Conservation (phyloP, 2,888 invertebrate genomes). For the Mythimna lalbum region DNA sequence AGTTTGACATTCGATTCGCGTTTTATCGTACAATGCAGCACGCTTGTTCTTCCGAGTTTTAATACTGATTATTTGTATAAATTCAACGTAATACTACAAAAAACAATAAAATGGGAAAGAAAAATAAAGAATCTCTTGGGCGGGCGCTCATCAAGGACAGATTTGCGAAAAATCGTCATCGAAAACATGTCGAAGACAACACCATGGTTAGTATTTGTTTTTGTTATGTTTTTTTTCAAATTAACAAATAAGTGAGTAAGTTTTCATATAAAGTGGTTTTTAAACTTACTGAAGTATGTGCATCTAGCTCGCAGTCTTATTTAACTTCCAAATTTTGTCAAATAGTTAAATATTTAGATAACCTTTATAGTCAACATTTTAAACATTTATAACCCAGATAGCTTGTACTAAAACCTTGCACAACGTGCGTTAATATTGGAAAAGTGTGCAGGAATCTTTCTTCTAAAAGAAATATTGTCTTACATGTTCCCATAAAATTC, state of each 20-base stretch:
- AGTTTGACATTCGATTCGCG: slow-evolving; percentile 23
- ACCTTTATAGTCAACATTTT: slow-evolving; percentile 8
- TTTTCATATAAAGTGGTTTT: neutral
- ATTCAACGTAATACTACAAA: slow-evolving; percentile 11
- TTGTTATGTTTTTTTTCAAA: slow-evolving; percentile 21
- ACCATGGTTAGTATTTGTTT: slow-evolving; percentile 92
- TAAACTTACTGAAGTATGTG: neutral
- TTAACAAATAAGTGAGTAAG: neutral
- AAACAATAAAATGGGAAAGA: slow-evolving; percentile 92
- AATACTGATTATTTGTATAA: neutral
- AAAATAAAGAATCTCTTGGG: slow-evolving; percentile 92
- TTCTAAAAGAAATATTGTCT: neutral
- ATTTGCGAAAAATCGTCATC: slow-evolving; percentile 92
- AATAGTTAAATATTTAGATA: slow-evolving; percentile 1
- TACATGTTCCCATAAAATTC: neutral
- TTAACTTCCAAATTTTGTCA: neutral
- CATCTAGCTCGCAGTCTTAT: neutral
- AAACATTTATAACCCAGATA: neutral
- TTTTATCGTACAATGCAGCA: slow-evolving; percentile 10
- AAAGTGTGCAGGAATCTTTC: neutral
- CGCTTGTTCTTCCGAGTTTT: slow-evolving; percentile 4
- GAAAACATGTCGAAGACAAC: slow-evolving; percentile 92
- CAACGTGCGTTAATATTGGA: neutral
- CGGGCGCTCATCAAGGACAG: slow-evolving; percentile 94
- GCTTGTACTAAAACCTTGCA: slow-evolving; percentile 1